Evolutionary conservation across 2,113 vertebrate species (phyloP).

Genomic region (Rhea pennata): DNA sequence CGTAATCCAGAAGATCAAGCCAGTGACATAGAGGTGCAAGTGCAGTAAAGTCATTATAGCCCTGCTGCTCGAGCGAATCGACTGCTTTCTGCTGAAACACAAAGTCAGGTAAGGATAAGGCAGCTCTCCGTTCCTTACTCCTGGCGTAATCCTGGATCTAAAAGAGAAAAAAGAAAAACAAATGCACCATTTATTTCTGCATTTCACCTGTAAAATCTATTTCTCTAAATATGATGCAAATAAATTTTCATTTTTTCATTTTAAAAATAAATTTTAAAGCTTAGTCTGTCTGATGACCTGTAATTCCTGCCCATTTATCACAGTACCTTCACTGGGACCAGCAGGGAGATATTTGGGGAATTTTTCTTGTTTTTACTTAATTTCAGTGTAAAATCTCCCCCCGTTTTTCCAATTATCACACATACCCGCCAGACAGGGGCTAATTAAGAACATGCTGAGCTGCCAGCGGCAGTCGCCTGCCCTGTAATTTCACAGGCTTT

Average conservation of each 20-base stretch:
- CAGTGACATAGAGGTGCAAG: conserved; percentile 74
- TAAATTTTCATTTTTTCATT: background rate
- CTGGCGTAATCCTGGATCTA: background rate
- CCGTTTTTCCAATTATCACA: background rate
- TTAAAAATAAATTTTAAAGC: background rate
- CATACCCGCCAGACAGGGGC: background rate
- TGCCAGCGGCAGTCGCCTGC: background rate
- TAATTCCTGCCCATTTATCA: background rate
- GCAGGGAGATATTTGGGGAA: background rate
- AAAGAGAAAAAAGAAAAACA: background rate
- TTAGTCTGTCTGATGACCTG: background rate
- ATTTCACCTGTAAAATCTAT: background rate
- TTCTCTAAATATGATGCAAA: background rate
- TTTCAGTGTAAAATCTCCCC: background rate
- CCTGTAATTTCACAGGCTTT: background rate
- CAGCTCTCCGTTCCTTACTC: background rate
- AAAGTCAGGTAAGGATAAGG: background rate
- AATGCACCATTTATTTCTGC: background rate
- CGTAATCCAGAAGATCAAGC: conserved; percentile 78
- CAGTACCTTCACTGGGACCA: background rate
- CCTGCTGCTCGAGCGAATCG: fast-evolving
- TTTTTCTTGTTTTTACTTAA: background rate
- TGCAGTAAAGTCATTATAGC: conserved; percentile 73
- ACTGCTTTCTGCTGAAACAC: background rate
- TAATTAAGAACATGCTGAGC: background rate